Evolutionary conservation across 2,113 vertebrate genomes (phyloP).

Genomic region (Psilopsiagon aurifrons): DNA sequence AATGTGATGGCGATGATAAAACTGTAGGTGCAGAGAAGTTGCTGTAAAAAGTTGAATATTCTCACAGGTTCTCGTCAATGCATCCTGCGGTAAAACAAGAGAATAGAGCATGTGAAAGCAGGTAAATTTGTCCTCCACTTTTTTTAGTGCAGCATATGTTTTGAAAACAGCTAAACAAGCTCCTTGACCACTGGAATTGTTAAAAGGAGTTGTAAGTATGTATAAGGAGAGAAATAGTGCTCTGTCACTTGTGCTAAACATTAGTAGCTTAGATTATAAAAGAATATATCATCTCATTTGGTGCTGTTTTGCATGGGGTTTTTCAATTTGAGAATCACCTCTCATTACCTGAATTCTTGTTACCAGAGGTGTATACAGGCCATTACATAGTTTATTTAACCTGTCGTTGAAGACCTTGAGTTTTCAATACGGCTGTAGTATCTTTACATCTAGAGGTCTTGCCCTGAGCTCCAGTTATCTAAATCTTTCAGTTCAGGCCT

Average conservation of each 20-base stretch:
- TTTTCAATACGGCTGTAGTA: background rate
- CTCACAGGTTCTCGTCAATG: background rate
- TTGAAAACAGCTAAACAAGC: background rate
- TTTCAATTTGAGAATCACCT: background rate
- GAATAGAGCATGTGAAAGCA: background rate
- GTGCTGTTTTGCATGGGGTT: background rate
- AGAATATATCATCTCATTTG: background rate
- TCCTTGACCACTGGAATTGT: background rate
- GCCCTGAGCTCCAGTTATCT: background rate
- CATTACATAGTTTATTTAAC: background rate
- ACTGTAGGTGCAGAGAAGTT: background rate
- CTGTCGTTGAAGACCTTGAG: background rate
- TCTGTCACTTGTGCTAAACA: background rate
- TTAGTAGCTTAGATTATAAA: background rate
- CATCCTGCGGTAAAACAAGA: background rate
- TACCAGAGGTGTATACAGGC: background rate
- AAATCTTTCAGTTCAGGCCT: background rate
- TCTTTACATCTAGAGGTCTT: background rate
- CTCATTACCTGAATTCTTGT: background rate
- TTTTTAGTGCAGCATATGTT: background rate
- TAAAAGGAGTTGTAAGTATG: background rate
- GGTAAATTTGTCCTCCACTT: background rate
- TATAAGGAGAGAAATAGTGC: background rate
- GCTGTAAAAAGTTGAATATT: background rate
- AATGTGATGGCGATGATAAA: background rate